Evolutionary conservation across 2,113 vertebrate species (phyloP), one percentile per base, ranked within the genome.

Genomic region (Marmota monax): DNA sequence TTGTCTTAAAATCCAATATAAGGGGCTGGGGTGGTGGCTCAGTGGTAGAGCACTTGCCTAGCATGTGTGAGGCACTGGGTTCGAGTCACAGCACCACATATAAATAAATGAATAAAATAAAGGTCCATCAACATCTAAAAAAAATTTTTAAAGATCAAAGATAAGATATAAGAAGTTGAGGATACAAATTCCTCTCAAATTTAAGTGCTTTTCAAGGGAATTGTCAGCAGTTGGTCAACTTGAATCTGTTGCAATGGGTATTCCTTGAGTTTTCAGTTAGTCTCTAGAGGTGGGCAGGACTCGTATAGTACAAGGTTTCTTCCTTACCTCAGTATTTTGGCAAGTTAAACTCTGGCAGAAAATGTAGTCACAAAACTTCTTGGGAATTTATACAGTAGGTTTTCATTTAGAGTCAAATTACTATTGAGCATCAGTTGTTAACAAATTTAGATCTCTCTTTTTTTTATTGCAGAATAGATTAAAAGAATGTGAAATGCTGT

Each of bases 371-470:
- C 17, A 94, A 74, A 96, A 91, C 12, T 69, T 89, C 5, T 77
- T 18, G 69, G 58, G 37, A 88, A 96, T 53, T 42, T 94, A 67
- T 77, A 37, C 37, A 73, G 37, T 79, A 45, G 11, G 45, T 74
- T 86, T 94, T 83, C 48, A 86, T 12, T 14, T 29, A 70, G 77
- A 91, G 37, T 93, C 32, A 18, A 80, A 80, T 88, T 85, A 42
- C 39, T 84, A 76, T 67, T 92, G 95, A 76, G 5, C 23, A 76
- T 91, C 87, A 76, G 86, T 83, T 90, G 11, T 86, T 84, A 76
- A 29, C 67, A 95, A 72, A 65, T 61, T 92, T 90, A 70, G 51
- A 78, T 90, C 9, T 82, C 53, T 92, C 83, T 95, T 96, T 86
- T 37, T 77, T 86, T 77, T 79, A 18, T 88, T 25, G 83, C 74